These are phyloP conservation scores for Actinemys pallida DNA, from an alignment of 2,113 vertebrate genomes.

Conservation along the genomic window DNA sequence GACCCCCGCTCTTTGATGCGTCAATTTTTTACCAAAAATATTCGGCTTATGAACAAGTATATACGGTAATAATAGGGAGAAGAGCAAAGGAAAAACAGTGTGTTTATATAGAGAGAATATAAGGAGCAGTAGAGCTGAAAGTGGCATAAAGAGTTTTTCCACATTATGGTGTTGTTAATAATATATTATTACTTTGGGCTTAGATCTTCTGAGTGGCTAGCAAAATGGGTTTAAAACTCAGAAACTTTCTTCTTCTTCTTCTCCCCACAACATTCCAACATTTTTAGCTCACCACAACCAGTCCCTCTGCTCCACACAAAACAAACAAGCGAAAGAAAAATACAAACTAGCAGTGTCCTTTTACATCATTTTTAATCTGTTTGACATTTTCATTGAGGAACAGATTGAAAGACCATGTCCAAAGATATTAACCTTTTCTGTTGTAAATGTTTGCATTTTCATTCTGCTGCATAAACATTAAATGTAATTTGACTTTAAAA, in stretches of 20 bases:
- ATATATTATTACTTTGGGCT: not conserved
- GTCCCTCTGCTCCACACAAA: slow-evolving; percentile 28
- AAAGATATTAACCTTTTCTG: slow-evolving; percentile 37
- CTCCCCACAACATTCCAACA: not conserved
- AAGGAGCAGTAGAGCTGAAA: not conserved
- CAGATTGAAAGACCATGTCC: slow-evolving; percentile 41
- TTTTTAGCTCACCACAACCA: slow-evolving; percentile 3
- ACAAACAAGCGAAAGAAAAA: slow-evolving; percentile 54
- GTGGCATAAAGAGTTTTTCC: not conserved
- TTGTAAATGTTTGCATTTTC: slow-evolving; percentile 14
- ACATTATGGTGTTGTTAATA: not conserved
- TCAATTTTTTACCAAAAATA: no score
- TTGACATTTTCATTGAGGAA: slow-evolving; percentile 46
- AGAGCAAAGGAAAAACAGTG: not conserved
- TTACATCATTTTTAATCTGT: slow-evolving; percentile 23
- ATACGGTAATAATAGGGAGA: not conserved
- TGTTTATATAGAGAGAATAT: no score
- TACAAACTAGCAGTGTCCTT: slow-evolving; percentile 33
- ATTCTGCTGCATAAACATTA: not conserved
- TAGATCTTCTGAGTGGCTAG: not conserved
- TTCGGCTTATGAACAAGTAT: no score
- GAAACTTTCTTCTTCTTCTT: not conserved
- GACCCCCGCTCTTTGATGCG: no score
- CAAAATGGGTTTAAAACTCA: not conserved
- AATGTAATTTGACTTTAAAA: not conserved